A percentile compares a stretch with the other conserved stretches of the same genome.
Evolutionary conservation across 2,797 vertebrate species (phyloP).

Genomic region (Anisognathus igniventris): DNA sequence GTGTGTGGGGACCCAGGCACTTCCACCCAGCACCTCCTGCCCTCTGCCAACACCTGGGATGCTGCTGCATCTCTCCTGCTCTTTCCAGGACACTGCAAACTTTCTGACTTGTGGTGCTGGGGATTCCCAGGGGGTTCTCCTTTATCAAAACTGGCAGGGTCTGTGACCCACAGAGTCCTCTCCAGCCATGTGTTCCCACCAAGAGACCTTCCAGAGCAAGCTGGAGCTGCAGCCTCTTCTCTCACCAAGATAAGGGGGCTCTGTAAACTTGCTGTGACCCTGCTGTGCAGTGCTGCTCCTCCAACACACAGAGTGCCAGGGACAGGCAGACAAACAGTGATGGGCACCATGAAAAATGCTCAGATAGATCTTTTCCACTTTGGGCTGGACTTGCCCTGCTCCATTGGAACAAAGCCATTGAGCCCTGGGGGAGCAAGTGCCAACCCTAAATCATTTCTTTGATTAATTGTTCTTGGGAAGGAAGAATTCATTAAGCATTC

Average conservation of each 20-base stretch:
- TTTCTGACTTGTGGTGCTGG: background rate
- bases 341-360: background rate
- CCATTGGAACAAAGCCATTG: conserved; percentile 37
- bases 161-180: background rate
- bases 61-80: background rate
- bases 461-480: conserved; percentile 63
- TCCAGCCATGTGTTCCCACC: background rate
- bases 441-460: conserved; percentile 46
- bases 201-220: background rate
- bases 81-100: background rate
- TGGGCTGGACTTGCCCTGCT: background rate
- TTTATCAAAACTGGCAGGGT: background rate
- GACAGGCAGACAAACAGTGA: background rate
- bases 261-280: background rate
- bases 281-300: background rate
- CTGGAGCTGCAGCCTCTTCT: background rate
- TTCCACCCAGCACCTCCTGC: background rate
- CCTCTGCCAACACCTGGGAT: background rate
- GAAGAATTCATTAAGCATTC: conserved; percentile 64
- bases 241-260: background rate
- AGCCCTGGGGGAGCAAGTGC: conserved; percentile 31
- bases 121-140: background rate
- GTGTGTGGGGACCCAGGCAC: background rate
- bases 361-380: background rate
- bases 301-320: background rate